These are phyloP conservation scores for Cataglyphis rosenhaueri DNA, from an alignment of 2,888 invertebrate genomes.

Conservation along the genomic window DNA sequence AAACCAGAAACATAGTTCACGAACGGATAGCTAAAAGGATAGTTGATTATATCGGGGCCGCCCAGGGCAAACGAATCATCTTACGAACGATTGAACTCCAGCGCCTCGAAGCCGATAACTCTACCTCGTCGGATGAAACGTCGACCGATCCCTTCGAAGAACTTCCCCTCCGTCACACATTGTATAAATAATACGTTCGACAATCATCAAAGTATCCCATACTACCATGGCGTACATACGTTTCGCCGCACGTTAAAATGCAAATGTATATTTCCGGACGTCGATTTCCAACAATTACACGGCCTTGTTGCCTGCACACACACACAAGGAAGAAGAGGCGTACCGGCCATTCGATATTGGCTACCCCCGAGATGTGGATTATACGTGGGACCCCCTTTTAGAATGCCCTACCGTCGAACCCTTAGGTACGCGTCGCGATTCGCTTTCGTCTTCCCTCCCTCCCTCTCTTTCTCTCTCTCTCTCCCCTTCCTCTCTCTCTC, in stretches of 20 bases:
- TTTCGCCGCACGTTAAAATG: conserved; percentile 3
- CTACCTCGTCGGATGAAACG: conserved; percentile 31
- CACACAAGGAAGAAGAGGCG: not conserved
- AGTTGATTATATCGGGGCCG: not conserved
- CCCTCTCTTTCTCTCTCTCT: conserved; percentile 36
- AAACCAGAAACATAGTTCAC: not conserved
- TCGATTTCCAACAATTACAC: conserved; percentile 22
- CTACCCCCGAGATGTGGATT: conserved; percentile 81
- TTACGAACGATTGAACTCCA: conserved; percentile 47
- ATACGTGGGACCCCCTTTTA: conserved; percentile 66
- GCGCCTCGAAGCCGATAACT: conserved; percentile 27
- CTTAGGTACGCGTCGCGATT: conserved; percentile 49
- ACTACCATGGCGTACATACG: not conserved
- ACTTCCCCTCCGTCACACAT: not conserved
- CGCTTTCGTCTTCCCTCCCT: conserved; percentile 50
- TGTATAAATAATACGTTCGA: conserved; percentile 40
- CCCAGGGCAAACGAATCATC: conserved; percentile 21
- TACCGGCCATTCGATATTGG: conserved; percentile 77
- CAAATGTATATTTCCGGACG: conserved; percentile 7
- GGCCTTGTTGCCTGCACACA: not conserved
- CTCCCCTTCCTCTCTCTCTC: conserved; percentile 15
- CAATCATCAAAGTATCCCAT: conserved; percentile 3
- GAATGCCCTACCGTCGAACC: conserved; percentile 64
- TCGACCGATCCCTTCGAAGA: not conserved
- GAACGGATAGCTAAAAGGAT: not conserved